Conservation (phyloP, 2,888 invertebrate genomes). For the Linyphia triangularis region DNA sequence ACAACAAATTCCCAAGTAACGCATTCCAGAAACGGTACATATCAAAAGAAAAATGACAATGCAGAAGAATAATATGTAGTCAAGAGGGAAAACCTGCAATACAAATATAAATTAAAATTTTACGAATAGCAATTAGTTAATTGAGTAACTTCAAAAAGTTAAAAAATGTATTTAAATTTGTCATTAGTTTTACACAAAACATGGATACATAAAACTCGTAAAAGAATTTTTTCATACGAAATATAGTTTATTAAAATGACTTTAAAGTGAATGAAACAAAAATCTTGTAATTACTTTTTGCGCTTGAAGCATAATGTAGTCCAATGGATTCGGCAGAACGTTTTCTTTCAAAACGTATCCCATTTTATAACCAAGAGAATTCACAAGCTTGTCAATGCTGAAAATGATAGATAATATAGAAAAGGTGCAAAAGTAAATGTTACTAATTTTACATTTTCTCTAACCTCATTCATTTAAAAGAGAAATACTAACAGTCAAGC, state of each 20-base stretch:
- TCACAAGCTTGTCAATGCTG: slow-evolving; percentile 81
- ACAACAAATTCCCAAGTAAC: slow-evolving; percentile 80
- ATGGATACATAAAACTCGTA: neutral
- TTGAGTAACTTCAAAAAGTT: neutral
- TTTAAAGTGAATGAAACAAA: no score
- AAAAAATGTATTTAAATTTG: neutral
- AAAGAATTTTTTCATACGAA: no score
- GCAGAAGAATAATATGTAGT: slow-evolving; percentile 80
- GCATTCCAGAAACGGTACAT: slow-evolving; percentile 80
- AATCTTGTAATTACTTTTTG: slow-evolving; percentile 80
- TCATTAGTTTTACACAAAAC: no score
- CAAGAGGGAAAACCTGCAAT: slow-evolving; percentile 80
- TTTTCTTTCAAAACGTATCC: slow-evolving; percentile 80
- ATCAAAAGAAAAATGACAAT: slow-evolving; percentile 80
- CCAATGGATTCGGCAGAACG: slow-evolving; percentile 80
- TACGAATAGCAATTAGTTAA: neutral
- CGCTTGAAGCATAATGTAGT: slow-evolving; percentile 79
- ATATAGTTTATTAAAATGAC: no score
- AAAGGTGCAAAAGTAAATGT: no score
- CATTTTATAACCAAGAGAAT: slow-evolving; percentile 79
- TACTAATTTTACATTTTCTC: no score
- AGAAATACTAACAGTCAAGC: no score
- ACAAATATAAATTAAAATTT: no score
- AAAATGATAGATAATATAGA: slow-evolving; percentile 52
- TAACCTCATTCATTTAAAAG: no score